Evolutionary conservation across 2,888 invertebrate species (phyloP).

Genomic region (Cryptocephalus moraei): DNA sequence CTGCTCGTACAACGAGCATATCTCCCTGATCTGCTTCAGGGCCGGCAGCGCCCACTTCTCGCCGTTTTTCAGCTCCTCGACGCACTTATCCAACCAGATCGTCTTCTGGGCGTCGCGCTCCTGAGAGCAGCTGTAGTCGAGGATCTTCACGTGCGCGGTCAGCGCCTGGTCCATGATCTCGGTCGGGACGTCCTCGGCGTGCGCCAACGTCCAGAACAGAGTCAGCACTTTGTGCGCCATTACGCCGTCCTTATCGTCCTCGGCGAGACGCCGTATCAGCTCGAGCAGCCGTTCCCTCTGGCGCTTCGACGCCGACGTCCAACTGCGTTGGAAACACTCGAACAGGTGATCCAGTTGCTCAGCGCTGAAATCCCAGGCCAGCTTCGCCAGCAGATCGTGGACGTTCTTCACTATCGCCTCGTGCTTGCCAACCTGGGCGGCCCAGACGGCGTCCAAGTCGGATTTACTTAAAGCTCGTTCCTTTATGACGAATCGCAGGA

Average conservation of each 20-base stretch:
- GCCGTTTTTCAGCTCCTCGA: slow-evolving; percentile 82
- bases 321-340: slow-evolving; percentile 88
- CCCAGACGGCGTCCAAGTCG: slow-evolving; percentile 94
- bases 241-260: slow-evolving; percentile 97
- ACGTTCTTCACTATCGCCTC: slow-evolving; percentile 98
- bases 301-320: slow-evolving; percentile 92
- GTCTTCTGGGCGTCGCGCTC: slow-evolving; percentile 91
- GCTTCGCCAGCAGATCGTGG: slow-evolving; percentile 88
- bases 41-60: slow-evolving; percentile 92
- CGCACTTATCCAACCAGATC: slow-evolving; percentile 85
- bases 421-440: slow-evolving; percentile 94
- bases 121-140: slow-evolving; percentile 95
- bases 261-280: slow-evolving; percentile 86
- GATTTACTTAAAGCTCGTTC: slow-evolving; percentile 78
- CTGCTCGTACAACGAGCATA: slow-evolving; percentile 88
- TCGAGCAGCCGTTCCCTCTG: slow-evolving; percentile 92
- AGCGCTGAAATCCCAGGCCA: slow-evolving; percentile 97
- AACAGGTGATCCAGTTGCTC: slow-evolving; percentile 95
- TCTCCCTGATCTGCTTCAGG: slow-evolving; percentile 89
- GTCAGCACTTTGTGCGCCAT: slow-evolving; percentile 97
- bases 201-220: slow-evolving; percentile 93
- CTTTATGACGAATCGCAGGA: slow-evolving; percentile 93
- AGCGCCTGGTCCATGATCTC: slow-evolving; percentile 97
- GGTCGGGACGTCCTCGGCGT: slow-evolving; percentile 90
- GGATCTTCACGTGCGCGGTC: slow-evolving; percentile 89